These are phyloP conservation scores for Morone saxatilis DNA, from an alignment of 2,113 vertebrate species.

Conservation along the genomic window DNA sequence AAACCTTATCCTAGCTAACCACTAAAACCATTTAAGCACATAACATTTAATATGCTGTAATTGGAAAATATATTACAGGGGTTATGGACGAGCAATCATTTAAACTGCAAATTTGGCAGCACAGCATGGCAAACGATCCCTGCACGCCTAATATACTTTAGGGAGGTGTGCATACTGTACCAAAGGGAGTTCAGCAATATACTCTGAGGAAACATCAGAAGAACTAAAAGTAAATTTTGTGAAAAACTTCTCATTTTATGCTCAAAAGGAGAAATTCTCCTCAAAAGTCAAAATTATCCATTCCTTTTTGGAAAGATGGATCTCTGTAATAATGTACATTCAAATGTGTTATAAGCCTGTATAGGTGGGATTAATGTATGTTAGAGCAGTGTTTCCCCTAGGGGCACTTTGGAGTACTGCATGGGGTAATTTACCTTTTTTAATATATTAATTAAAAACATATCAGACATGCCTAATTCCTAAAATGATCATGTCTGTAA, in stretches of 20 bases:
- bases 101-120: not conserved
- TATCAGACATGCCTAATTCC: too few relatives aligned
- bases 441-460: too few relatives aligned
- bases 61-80: not conserved
- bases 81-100: not conserved
- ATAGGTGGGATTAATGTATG: not conserved
- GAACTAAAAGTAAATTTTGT: not conserved
- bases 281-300: not conserved
- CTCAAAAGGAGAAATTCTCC: not conserved
- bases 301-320: not conserved
- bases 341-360: not conserved
- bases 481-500: too few relatives aligned
- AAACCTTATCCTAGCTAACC: conserved; percentile 10
- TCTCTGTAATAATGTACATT: not conserved
- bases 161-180: not conserved
- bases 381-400: too few relatives aligned
- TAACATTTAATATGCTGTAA: conserved; percentile 9
- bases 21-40: not conserved
- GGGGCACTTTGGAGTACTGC: too few relatives aligned
- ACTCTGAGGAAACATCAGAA: not conserved
- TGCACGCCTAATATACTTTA: not conserved
- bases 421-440: too few relatives aligned
- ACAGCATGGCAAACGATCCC: not conserved
- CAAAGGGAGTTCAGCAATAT: not conserved
- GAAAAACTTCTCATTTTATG: too few relatives aligned